phyloP scores from a whole-genome alignment of 2,888 invertebrate genomes.

The Lasioglossum leucozonium region DNA sequence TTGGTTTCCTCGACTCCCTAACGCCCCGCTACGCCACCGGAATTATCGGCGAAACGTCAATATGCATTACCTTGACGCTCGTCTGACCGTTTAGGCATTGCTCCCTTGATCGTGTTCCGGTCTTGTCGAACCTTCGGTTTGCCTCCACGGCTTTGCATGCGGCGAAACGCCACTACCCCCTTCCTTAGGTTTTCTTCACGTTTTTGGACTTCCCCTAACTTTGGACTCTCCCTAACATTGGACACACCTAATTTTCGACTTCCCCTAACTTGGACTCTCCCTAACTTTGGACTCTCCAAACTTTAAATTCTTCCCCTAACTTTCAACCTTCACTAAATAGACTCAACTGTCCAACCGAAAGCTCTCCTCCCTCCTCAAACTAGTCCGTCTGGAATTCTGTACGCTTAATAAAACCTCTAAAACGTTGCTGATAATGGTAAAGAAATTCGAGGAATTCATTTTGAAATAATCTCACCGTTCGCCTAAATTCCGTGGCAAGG shows the following conservation, averaged over 20 bases:
- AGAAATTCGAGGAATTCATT: background rate
- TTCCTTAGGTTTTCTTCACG: background rate
- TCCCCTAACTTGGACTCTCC: too few relatives aligned
- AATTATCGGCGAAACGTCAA: conserved; percentile 83
- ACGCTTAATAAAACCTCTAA: background rate
- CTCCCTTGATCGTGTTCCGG: conserved; percentile 15
- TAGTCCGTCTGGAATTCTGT: background rate
- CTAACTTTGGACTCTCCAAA: too few relatives aligned
- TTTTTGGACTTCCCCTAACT: too few relatives aligned
- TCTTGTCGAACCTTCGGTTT: background rate
- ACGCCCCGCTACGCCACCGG: conserved; percentile 50
- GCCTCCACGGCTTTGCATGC: background rate
- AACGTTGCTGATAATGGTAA: too few relatives aligned
- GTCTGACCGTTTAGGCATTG: conserved; percentile 51
- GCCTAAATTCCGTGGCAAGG: background rate
- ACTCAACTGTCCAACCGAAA: too few relatives aligned
- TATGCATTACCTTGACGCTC: conserved; percentile 65
- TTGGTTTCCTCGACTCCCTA: conserved; percentile 44
- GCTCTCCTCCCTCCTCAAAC: too few relatives aligned
- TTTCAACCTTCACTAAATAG: too few relatives aligned
- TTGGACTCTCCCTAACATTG: too few relatives aligned
- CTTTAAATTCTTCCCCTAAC: too few relatives aligned
- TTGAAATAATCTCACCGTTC: background rate
- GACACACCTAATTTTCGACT: too few relatives aligned
- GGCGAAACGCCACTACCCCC: background rate